phyloP scores from a whole-genome alignment of 1,140 invertebrate genomes.

The Lordiphosa clarofinis region DNA sequence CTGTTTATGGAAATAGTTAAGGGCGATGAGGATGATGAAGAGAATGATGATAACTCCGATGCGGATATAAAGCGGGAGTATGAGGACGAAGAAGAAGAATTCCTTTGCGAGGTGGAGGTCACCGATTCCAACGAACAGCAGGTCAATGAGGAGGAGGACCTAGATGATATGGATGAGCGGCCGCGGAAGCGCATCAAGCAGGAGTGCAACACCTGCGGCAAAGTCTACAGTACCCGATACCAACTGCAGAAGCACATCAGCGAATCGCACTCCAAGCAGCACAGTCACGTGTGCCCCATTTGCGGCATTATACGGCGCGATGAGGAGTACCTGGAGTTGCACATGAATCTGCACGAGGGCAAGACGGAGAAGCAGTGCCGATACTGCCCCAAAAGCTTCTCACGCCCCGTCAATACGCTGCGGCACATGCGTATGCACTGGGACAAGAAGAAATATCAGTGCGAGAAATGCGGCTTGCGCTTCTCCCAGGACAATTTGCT shows the following conservation, averaged over 20 bases:
- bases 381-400: conserved; percentile 69
- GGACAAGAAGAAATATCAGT: conserved; percentile 77
- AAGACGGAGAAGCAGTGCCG: conserved; percentile 75
- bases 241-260: conserved; percentile 65
- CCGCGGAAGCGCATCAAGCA: conserved; percentile 44
- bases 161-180: conserved; percentile 10
- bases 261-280: conserved; percentile 53
- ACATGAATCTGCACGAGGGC: conserved; percentile 75
- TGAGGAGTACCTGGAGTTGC: conserved; percentile 73
- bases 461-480: conserved; percentile 69
- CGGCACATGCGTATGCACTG: conserved; percentile 78
- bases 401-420: conserved; percentile 66
- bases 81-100: conserved; percentile 45
- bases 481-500: conserved; percentile 70
- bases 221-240: conserved; percentile 56
- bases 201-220: conserved; percentile 51
- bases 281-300: conserved; percentile 57
- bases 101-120: conserved; percentile 38
- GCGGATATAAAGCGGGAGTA: conserved; percentile 47
- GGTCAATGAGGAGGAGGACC: conserved; percentile 3
- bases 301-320: conserved; percentile 63
- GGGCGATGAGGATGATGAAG: conserved; percentile 35
- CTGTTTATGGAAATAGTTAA: conserved; percentile 60
- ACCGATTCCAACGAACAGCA: conserved; percentile 4
- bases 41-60: conserved; percentile 40